Conservation (phyloP, 2,113 vertebrate genomes). For the Sceloporus tristichus region DNA sequence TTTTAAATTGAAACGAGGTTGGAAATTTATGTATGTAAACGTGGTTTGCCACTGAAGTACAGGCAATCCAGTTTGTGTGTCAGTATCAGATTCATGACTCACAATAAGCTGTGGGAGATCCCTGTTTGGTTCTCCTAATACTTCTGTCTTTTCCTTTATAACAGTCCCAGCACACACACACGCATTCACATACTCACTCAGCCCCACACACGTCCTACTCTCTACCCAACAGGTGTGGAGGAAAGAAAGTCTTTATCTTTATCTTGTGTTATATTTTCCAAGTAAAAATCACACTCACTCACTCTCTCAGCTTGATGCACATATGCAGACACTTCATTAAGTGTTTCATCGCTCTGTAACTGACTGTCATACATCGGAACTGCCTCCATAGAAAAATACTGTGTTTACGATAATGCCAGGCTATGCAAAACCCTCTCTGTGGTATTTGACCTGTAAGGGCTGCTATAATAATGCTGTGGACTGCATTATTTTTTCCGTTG, state of each 20-base stretch:
- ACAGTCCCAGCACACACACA: neutral
- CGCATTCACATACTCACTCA: neutral
- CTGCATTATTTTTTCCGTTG: no score
- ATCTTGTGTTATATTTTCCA: neutral
- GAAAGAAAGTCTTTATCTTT: neutral
- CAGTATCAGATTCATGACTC: neutral
- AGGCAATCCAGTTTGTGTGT: neutral
- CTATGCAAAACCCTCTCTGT: no score
- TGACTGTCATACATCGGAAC: no score
- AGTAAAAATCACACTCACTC: no score
- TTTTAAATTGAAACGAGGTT: neutral
- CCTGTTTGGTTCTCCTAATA: neutral
- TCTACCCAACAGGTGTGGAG: neutral
- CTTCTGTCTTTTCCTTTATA: neutral
- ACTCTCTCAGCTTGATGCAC: no score
- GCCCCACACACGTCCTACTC: neutral
- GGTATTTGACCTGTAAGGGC: no score
- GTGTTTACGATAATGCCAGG: no score
- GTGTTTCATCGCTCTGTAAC: no score
- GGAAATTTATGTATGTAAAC: neutral
- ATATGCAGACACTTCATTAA: neutral
- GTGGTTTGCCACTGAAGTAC: neutral
- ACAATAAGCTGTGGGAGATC: neutral
- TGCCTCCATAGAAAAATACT: no score
- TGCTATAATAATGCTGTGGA: no score